Conservation (phyloP, 2,797 vertebrate species). For the Acanthurus tractus region DNA sequence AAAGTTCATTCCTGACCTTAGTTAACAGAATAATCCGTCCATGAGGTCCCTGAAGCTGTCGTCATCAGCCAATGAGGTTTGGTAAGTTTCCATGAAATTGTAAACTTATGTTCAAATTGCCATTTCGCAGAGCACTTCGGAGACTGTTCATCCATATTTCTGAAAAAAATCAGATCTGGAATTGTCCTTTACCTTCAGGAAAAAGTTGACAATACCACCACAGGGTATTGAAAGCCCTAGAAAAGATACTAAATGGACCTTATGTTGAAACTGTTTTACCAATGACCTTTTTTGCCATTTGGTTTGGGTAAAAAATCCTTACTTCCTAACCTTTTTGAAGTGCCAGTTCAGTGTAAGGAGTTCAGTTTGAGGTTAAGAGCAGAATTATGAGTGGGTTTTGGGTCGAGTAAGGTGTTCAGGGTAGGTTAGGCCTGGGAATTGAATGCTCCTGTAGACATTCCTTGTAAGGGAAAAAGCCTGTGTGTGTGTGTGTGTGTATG, state of each 20-base stretch:
- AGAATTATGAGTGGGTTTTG: conserved; percentile 21
- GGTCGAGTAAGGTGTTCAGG: conserved; percentile 41
- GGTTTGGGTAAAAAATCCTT: neutral
- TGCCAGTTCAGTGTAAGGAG: neutral
- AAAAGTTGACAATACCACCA: neutral
- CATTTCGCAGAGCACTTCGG: neutral
- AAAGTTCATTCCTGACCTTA: neutral
- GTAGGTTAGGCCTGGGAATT: conserved; percentile 11
- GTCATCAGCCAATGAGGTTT: neutral
- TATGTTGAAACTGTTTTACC: neutral
- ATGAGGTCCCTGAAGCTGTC: neutral
- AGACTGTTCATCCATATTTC: neutral
- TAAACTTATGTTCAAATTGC: neutral
- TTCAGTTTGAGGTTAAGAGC: conserved; percentile 24
- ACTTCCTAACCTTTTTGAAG: neutral
- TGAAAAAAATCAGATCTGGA: neutral
- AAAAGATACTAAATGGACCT: neutral
- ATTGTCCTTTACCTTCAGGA: neutral
- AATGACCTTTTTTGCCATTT: neutral
- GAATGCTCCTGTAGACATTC: conserved; percentile 30
- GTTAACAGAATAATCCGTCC: neutral
- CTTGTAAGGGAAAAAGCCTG: conserved; percentile 9
- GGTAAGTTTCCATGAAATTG: neutral
- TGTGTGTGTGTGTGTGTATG: conserved; percentile 42
- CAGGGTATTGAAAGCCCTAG: neutral